These are phyloP conservation scores for Tapera naevia DNA, from an alignment of 2,797 vertebrate genomes.

Conservation along the genomic window DNA sequence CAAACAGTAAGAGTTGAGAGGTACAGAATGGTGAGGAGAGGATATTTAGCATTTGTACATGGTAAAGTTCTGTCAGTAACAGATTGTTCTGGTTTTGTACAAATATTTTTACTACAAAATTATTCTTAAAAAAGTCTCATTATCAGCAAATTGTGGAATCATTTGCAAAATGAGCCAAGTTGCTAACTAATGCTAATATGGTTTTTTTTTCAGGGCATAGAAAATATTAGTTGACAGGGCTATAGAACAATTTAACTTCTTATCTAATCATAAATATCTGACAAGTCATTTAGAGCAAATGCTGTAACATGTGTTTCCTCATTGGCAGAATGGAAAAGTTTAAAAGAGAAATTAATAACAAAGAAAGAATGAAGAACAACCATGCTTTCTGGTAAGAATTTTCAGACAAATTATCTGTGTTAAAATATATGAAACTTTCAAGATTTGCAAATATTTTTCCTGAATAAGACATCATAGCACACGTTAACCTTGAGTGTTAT, in stretches of 20 bases:
- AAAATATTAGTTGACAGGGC: neutral
- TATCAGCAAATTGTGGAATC: neutral
- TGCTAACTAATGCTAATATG: neutral
- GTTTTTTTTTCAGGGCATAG: neutral
- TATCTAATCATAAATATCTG: neutral
- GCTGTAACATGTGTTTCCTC: neutral
- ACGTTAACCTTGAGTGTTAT: neutral
- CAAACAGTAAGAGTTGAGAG: neutral
- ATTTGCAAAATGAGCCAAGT: neutral
- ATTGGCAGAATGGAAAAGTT: neutral
- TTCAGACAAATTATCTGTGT: neutral
- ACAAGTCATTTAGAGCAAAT: neutral
- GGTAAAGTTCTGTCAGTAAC: neutral
- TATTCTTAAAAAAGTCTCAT: neutral
- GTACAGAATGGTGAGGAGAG: neutral
- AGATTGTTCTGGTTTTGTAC: neutral
- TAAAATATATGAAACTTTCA: slow-evolving; percentile 24
- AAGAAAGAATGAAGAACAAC: neutral
- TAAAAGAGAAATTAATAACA: neutral
- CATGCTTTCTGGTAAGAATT: neutral
- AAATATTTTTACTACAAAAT: neutral
- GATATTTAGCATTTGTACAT: neutral
- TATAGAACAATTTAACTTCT: neutral
- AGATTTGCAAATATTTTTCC: neutral
- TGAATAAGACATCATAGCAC: neutral